phyloP scores from a whole-genome alignment of 2,888 invertebrate species.

The Carterocephalus palaemon region DNA sequence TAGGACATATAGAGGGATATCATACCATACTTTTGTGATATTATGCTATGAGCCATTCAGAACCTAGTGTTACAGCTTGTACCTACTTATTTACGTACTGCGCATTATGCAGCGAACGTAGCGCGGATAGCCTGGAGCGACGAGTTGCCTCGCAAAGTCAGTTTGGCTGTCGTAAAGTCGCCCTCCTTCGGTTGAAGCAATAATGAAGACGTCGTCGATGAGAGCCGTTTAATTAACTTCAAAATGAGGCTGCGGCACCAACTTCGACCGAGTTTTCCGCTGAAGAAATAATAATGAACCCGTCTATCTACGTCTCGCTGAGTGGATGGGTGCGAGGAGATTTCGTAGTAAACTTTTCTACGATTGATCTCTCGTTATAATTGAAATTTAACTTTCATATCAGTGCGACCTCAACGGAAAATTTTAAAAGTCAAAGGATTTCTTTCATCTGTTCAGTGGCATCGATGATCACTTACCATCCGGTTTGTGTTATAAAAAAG shows the following conservation, averaged over 20 bases:
- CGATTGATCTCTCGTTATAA: conserved; percentile 9
- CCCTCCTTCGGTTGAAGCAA: conserved; percentile 39
- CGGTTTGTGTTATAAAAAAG: too few relatives aligned
- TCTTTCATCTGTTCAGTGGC: background rate
- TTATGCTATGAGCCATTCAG: too few relatives aligned
- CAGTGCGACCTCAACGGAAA: background rate
- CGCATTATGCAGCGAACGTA: too few relatives aligned
- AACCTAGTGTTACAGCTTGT: too few relatives aligned
- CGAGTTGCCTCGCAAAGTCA: background rate
- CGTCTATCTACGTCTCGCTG: conserved; percentile 32
- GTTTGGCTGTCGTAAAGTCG: conserved; percentile 26
- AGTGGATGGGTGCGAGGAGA: conserved; percentile 23
- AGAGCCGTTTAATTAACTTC: conserved; percentile 68
- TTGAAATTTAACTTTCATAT: conserved; percentile 9
- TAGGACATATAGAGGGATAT: too few relatives aligned
- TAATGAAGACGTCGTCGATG: conserved; percentile 61
- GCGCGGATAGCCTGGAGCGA: too few relatives aligned
- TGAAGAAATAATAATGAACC: conserved; percentile 60
- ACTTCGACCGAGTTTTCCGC: conserved; percentile 46
- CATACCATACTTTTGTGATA: too few relatives aligned
- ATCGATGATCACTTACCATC: background rate
- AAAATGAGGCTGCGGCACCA: conserved; percentile 53
- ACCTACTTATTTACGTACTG: too few relatives aligned
- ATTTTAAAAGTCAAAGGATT: background rate
- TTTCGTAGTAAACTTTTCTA: conserved; percentile 22